Evolutionary conservation across 2,888 invertebrate genomes (phyloP).

Genomic region (Chrysomela aeneicollis): DNA sequence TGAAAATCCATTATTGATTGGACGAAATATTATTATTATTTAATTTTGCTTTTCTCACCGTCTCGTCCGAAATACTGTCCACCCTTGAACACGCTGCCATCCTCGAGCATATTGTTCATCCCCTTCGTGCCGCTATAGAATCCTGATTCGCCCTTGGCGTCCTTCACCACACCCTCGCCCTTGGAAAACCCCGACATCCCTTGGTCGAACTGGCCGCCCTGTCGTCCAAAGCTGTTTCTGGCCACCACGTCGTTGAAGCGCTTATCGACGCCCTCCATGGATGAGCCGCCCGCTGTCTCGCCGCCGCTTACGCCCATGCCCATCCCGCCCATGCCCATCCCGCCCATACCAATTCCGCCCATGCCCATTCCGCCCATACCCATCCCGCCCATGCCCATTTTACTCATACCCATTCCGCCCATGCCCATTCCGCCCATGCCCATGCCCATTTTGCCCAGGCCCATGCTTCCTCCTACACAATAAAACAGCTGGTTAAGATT

Average conservation of each 20-base stretch:
- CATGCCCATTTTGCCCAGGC: slow-evolving; percentile 10
- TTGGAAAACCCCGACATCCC: slow-evolving; percentile 54
- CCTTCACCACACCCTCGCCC: slow-evolving; percentile 61
- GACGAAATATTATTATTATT: too few species aligned
- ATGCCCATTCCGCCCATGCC: slow-evolving; percentile 17
- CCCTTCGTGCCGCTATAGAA: slow-evolving; percentile 67
- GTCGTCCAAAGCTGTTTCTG: slow-evolving; percentile 32
- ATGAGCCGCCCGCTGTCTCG: slow-evolving; percentile 24
- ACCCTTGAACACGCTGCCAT: slow-evolving; percentile 68
- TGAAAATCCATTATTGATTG: too few species aligned
- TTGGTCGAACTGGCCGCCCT: slow-evolving; percentile 31
- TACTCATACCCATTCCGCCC: slow-evolving; percentile 3
- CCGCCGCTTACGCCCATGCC: slow-evolving; percentile 40
- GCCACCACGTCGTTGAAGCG: slow-evolving; percentile 34
- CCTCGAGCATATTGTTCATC: slow-evolving; percentile 67
- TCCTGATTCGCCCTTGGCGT: slow-evolving; percentile 61
- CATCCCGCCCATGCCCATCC: slow-evolving; percentile 45
- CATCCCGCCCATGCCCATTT: slow-evolving; percentile 23
- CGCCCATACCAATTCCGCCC: slow-evolving; percentile 28
- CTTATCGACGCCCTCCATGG: slow-evolving; percentile 33
- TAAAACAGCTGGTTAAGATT: too few species aligned
- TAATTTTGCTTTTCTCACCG: slow-evolving; percentile 56
- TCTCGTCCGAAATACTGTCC: slow-evolving; percentile 66
- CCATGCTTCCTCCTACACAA: slow-evolving; percentile 17
- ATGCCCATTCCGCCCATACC: slow-evolving; percentile 16